Conservation (phyloP, 2,888 invertebrate species). For the Mythimna pallens region DNA sequence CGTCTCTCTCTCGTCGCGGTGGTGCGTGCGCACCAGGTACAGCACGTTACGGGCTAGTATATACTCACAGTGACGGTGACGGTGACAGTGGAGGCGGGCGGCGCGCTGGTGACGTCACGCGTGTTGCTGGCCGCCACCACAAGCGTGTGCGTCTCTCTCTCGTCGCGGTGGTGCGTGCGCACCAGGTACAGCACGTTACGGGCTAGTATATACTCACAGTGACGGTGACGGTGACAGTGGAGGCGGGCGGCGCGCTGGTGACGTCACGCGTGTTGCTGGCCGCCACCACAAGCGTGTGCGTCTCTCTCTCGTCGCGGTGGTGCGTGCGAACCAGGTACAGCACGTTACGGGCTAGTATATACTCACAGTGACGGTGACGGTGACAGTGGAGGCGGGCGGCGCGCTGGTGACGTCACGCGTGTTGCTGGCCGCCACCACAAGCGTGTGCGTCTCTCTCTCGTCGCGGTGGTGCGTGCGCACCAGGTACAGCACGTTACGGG, state of each 20-base stretch:
- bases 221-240: constrained; percentile 84
- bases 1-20: constrained; percentile 79
- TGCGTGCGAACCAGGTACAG: constrained; percentile 80
- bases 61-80: constrained; percentile 83
- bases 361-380: constrained; percentile 83
- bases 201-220: constrained; percentile 70
- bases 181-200: constrained; percentile 78
- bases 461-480: constrained; percentile 84
- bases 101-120: constrained; percentile 64
- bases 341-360: constrained; percentile 70
- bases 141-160: constrained; percentile 77
- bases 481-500: constrained; percentile 82
- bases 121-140: constrained; percentile 88
- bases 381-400: constrained; percentile 76
- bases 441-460: constrained; percentile 73
- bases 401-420: constrained; percentile 66
- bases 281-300: constrained; percentile 84
- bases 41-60: constrained; percentile 71
- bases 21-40: constrained; percentile 69
- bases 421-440: constrained; percentile 89
- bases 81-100: constrained; percentile 77
- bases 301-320: constrained; percentile 81
- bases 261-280: constrained; percentile 83
- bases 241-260: constrained; percentile 67
- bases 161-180: constrained; percentile 78